Conservation (phyloP, 2,888 invertebrate genomes). For the Mesorhabditis spiculigera region DNA sequence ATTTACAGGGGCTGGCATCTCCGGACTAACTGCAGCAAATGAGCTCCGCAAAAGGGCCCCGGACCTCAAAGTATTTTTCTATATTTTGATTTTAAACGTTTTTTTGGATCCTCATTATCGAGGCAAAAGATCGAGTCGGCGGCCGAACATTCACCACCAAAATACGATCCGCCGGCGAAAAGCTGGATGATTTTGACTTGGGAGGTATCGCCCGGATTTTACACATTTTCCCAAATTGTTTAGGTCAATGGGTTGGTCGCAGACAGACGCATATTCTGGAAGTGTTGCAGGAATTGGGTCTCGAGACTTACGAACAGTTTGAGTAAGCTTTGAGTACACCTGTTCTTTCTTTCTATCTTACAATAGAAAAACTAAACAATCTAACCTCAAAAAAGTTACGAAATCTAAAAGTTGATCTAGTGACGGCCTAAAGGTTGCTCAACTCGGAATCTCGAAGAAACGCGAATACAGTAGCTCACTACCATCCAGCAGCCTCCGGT, state of each 20-base stretch:
- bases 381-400: too few relatives aligned
- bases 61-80: neutral
- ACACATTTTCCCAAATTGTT: slow-evolving; percentile 4
- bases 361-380: neutral
- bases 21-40: slow-evolving; percentile 57
- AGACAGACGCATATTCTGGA: slow-evolving; percentile 59
- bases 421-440: slow-evolving; percentile 1
- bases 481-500: neutral
- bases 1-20: slow-evolving; percentile 51
- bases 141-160: slow-evolving; percentile 58
- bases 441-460: neutral
- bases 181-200: slow-evolving; percentile 29
- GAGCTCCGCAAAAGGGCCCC: slow-evolving; percentile 29
- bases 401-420: slow-evolving; percentile 14
- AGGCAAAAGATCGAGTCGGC: slow-evolving; percentile 61
- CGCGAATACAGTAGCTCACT: neutral
- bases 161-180: slow-evolving; percentile 26
- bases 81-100: too few relatives aligned
- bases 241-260: slow-evolving; percentile 61
- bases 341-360: neutral
- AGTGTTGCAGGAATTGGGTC: slow-evolving; percentile 58
- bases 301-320: slow-evolving; percentile 54
- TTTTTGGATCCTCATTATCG: slow-evolving; percentile 53
- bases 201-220: slow-evolving; percentile 34
- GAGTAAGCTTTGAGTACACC: neutral